Conservation (phyloP, 2,797 vertebrate species). For the Myotis pilosus region DNA sequence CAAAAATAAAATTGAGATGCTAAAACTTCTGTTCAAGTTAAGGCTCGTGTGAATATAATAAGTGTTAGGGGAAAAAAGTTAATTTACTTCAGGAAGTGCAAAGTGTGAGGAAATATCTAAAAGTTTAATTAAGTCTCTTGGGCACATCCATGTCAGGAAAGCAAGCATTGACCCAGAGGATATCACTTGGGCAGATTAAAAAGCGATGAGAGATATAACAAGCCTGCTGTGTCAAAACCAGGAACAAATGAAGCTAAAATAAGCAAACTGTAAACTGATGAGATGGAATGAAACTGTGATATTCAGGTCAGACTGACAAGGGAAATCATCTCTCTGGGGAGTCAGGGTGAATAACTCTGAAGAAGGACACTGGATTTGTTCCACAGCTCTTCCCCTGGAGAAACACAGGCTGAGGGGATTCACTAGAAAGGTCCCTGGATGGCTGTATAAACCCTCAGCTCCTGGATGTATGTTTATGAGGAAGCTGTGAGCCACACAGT, state of each 20-base stretch:
- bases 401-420: background rate
- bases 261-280: background rate
- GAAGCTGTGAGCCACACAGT: background rate
- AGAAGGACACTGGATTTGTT: background rate
- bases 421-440: background rate
- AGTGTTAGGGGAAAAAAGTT: background rate
- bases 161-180: background rate
- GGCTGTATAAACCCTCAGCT: background rate
- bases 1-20: background rate
- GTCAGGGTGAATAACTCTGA: background rate
- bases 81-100: background rate
- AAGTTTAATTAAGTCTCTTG: slow-evolving; percentile 26
- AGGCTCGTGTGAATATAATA: background rate
- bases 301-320: background rate
- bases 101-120: background rate
- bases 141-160: background rate
- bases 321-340: background rate
- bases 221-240: background rate
- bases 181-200: background rate
- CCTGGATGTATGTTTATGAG: background rate
- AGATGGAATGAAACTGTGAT: slow-evolving; percentile 19
- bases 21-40: slow-evolving; percentile 1
- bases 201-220: background rate
- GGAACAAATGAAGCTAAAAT: slow-evolving; percentile 7
- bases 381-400: background rate